These are phyloP conservation scores for Amia ocellicauda DNA, from an alignment of 2,113 vertebrate species.

Conservation along the genomic window DNA sequence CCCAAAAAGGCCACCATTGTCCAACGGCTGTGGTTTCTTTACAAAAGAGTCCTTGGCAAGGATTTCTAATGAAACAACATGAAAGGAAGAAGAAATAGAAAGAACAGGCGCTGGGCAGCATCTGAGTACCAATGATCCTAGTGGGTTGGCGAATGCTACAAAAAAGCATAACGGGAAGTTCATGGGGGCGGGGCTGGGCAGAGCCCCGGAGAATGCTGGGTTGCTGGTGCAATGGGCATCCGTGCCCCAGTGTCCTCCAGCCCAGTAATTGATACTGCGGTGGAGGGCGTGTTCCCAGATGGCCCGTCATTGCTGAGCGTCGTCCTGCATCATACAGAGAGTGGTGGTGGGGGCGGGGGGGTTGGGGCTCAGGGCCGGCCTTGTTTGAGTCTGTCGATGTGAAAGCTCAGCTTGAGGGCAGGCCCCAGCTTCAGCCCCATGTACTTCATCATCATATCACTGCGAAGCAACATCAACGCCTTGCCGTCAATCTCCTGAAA, in stretches of 20 bases:
- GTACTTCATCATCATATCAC: slow-evolving; percentile 95
- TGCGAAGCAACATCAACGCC: slow-evolving; percentile 82
- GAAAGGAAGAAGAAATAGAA: not conserved
- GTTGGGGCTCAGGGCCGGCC: slow-evolving; percentile 70
- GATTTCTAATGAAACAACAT: slow-evolving; percentile 15
- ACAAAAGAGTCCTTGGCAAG: slow-evolving; percentile 29
- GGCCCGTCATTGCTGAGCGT: too few species aligned
- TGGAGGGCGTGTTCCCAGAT: slow-evolving; percentile 23
- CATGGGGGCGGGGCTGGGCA: not conserved
- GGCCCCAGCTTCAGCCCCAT: slow-evolving; percentile 98
- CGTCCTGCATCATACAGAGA: not conserved
- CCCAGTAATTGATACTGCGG: slow-evolving; percentile 45
- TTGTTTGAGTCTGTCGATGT: slow-evolving; percentile 95
- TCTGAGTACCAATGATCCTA: slow-evolving; percentile 48
- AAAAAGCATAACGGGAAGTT: slow-evolving; percentile 27
- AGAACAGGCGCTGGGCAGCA: slow-evolving; percentile 16
- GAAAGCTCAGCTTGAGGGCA: slow-evolving; percentile 91
- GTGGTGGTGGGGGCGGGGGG: not conserved
- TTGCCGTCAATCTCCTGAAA: slow-evolving; percentile 88
- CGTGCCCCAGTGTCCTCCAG: slow-evolving; percentile 34
- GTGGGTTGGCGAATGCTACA: slow-evolving; percentile 56
- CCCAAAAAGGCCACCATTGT: slow-evolving; percentile 43
- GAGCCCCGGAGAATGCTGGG: slow-evolving; percentile 31
- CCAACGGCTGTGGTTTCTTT: slow-evolving; percentile 40
- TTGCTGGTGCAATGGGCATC: slow-evolving; percentile 30